A percentile compares a stretch with the other conserved stretches of the same genome.
Evolutionary conservation across 1,140 invertebrate genomes (phyloP).

Genomic region (Zaprionus africanus): DNA sequence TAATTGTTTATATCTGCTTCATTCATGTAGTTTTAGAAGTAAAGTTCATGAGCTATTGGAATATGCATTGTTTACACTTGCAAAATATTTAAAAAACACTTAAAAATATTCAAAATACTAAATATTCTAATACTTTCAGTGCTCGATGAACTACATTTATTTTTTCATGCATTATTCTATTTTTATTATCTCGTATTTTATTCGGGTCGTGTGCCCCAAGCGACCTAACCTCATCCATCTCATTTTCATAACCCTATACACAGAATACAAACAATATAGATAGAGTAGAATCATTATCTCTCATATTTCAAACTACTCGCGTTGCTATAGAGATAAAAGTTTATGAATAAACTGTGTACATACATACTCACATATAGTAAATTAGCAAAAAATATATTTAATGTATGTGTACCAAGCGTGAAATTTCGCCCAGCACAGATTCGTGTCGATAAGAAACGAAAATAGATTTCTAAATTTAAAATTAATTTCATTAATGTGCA

Average conservation of each 20-base stretch:
- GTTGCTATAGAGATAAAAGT: neutral
- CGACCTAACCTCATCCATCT: neutral
- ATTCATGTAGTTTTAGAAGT: neutral
- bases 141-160: neutral
- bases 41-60: too few species aligned
- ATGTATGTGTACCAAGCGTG: neutral
- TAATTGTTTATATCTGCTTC: neutral
- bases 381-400: slow-evolving; percentile 26
- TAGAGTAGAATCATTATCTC: neutral
- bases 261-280: neutral
- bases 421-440: slow-evolving; percentile 24
- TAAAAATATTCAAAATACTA: neutral
- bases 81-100: neutral
- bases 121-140: neutral
- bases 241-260: slow-evolving; percentile 5
- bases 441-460: slow-evolving; percentile 37
- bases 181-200: slow-evolving; percentile 2
- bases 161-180: slow-evolving; percentile 5
- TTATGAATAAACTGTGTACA: neutral
- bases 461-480: slow-evolving; percentile 52
- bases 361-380: slow-evolving; percentile 2
- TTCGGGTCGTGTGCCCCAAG: neutral
- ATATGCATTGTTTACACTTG: too few species aligned
- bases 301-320: neutral
- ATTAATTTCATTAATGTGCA: slow-evolving; percentile 32